Evolutionary conservation across 2,113 vertebrate genomes (phyloP).

Genomic region (Siphamia tubifer): DNA sequence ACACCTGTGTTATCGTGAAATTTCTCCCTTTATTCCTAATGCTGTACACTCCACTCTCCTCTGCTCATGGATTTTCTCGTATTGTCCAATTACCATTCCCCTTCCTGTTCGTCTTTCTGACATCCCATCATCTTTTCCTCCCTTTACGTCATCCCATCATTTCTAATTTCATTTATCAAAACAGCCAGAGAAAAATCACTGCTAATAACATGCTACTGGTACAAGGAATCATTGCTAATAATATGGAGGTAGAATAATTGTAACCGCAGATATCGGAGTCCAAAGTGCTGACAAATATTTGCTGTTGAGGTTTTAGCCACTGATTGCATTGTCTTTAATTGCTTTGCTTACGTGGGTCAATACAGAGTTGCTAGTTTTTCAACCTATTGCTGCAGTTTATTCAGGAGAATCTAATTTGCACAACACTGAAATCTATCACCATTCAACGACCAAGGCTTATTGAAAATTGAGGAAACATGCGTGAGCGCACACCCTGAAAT

Average conservation of each 20-base stretch:
- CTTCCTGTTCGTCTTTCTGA: neutral
- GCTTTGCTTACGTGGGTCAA: neutral
- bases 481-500: constrained; percentile 2
- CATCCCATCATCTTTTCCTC: neutral
- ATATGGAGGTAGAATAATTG: neutral
- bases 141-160: neutral
- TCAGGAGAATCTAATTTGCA: neutral
- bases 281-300: neutral
- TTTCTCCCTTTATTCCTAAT: too few species aligned
- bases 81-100: constrained; percentile 31
- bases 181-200: constrained; percentile 19
- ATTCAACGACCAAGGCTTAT: constrained; percentile 18
- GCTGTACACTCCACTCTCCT: too few species aligned
- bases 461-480: constrained; percentile 19
- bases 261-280: neutral
- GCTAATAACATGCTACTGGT: neutral
- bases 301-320: neutral
- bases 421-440: neutral
- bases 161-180: constrained; percentile 19
- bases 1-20: too few species aligned
- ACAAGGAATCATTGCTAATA: neutral
- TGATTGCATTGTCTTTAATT: neutral
- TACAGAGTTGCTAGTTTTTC: neutral
- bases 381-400: neutral
- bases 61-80: constrained; percentile 12